A percentile compares a stretch with the other conserved stretches of the same genome.
Evolutionary conservation across 2,113 vertebrate species (phyloP).

Genomic region (Plecturocebus donacophilus): DNA sequence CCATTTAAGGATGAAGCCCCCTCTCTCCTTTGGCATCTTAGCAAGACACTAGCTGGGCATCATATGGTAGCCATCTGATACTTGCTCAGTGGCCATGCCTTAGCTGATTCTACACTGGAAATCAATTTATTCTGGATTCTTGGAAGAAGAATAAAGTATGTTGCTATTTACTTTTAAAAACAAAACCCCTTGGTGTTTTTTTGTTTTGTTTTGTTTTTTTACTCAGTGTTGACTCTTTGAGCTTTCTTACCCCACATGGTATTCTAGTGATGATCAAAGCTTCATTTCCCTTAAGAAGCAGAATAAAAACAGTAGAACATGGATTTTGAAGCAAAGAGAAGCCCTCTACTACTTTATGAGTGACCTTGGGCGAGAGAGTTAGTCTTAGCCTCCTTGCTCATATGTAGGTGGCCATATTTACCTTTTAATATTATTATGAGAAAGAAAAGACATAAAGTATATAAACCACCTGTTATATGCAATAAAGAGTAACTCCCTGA

Average conservation of each 20-base stretch:
- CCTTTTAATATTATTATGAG: neutral
- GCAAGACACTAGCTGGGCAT: neutral
- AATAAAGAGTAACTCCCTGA: neutral
- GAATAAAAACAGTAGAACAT: constrained; percentile 3
- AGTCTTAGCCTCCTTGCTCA: neutral
- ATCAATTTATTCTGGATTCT: constrained; percentile 48
- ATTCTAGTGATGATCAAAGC: neutral
- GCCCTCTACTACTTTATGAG: neutral
- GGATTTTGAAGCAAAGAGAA: neutral
- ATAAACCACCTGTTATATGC: neutral
- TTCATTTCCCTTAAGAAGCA: neutral
- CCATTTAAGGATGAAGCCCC: neutral
- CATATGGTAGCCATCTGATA: neutral
- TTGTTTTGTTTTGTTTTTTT: neutral
- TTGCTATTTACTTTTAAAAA: constrained; percentile 64
- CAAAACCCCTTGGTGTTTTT: neutral
- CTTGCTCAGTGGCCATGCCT: neutral
- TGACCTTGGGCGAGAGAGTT: neutral
- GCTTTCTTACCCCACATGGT: neutral
- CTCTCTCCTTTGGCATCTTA: neutral
- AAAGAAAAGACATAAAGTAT: neutral
- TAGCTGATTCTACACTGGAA: neutral
- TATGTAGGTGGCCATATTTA: neutral
- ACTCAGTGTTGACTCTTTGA: neutral
- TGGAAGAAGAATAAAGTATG: neutral